Evolutionary conservation across 1,140 invertebrate species (phyloP).

Genomic region (Bombus picipes): DNA sequence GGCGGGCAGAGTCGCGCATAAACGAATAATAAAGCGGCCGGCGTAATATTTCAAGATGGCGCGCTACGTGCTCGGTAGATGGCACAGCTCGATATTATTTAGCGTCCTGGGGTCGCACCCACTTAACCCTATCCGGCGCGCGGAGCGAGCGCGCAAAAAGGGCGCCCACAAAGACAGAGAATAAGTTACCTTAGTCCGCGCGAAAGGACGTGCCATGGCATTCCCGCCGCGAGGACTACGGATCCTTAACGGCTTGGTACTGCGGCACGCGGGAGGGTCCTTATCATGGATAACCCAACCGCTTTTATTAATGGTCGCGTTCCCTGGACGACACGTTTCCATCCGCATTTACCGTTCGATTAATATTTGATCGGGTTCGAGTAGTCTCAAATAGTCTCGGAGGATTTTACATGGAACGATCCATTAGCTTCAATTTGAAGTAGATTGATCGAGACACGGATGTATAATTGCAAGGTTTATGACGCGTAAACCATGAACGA

Average conservation of each 20-base stretch:
- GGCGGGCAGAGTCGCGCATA: conserved; percentile 38
- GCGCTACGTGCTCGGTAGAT: conserved; percentile 76
- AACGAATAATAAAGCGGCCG: conserved; percentile 71
- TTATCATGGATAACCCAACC: conserved; percentile 64
- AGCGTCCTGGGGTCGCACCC: conserved; percentile 80
- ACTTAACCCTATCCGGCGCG: conserved; percentile 78
- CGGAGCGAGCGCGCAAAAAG: conserved; percentile 74
- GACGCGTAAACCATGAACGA: too few species aligned
- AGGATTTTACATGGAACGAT: neutral
- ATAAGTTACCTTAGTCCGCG: conserved; percentile 79
- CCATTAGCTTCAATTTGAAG: neutral
- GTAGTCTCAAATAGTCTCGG: too few species aligned
- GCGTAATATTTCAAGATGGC: conserved; percentile 79
- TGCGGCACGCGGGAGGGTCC: conserved; percentile 63
- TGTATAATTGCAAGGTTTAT: too few species aligned
- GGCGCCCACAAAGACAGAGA: conserved; percentile 77
- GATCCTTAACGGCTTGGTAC: conserved; percentile 51
- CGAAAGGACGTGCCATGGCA: conserved; percentile 74
- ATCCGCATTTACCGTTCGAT: conserved; percentile 11
- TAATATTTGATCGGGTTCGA: neutral
- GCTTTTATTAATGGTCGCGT: conserved; percentile 72
- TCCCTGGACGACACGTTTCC: conserved; percentile 45
- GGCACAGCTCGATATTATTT: conserved; percentile 80
- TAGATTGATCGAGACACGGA: neutral
- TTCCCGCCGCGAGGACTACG: conserved; percentile 70